These are phyloP conservation scores for Bombus balteatus DNA, from an alignment of 1,140 invertebrate species.

Conservation along the genomic window DNA sequence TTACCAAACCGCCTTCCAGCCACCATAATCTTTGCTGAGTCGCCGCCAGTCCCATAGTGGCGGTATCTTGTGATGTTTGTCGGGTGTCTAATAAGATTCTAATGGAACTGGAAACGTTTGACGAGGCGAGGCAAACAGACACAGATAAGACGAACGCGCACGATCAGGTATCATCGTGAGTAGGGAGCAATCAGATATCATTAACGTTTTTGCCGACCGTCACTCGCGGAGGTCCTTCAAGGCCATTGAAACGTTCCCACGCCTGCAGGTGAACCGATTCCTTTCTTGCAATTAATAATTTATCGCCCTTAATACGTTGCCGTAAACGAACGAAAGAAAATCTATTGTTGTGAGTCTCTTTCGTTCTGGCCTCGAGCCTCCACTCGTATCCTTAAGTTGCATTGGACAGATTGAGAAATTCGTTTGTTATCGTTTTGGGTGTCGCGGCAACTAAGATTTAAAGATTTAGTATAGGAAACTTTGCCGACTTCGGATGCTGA, in stretches of 20 bases:
- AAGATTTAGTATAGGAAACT: neutral
- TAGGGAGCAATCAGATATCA: constrained; percentile 81
- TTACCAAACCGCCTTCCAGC: neutral
- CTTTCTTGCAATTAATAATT: constrained; percentile 66
- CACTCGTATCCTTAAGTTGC: neutral
- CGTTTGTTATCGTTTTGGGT: too few species aligned
- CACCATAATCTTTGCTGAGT: neutral
- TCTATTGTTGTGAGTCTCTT: constrained; percentile 23
- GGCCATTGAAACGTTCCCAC: constrained; percentile 57
- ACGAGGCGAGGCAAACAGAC: constrained; percentile 66
- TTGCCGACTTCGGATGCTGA: neutral
- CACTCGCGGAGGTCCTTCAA: constrained; percentile 49
- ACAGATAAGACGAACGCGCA: constrained; percentile 70
- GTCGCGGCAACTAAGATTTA: neutral
- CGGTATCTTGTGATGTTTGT: constrained; percentile 44
- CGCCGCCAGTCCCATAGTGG: too few species aligned
- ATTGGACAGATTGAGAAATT: too few species aligned
- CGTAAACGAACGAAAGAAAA: constrained; percentile 49
- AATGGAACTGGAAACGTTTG: constrained; percentile 63
- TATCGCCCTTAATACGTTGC: constrained; percentile 65
- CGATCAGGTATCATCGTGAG: constrained; percentile 78
- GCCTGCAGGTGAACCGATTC: constrained; percentile 71
- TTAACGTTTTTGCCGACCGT: constrained; percentile 77
- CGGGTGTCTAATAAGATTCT: constrained; percentile 10
- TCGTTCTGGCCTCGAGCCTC: neutral